Evolutionary conservation across 1,140 invertebrate genomes (phyloP), one percentile per base, ranked within the genome.

Genomic region (Littorina saxatilis): DNA sequence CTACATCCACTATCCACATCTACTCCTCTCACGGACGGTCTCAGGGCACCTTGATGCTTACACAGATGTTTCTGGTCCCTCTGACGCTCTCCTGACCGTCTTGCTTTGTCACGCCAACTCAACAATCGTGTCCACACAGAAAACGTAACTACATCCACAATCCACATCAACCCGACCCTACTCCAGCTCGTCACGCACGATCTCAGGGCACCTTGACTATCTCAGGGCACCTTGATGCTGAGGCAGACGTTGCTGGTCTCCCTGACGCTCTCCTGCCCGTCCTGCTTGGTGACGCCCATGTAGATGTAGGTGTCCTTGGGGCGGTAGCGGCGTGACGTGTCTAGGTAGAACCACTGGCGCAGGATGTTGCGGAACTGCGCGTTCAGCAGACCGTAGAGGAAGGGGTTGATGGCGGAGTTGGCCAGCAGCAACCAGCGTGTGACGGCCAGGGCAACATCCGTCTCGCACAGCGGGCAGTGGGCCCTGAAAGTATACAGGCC

Each of bases 341-440:
- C 47, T 20, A 84, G 72, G 47, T 43, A 58, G 17, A 74, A 76
- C 66, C 68, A 63, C 73, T 82, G 70, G 17, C 40, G 32, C 23
- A 63, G 55, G 55, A 78, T 63, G 76, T 78, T 78, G 76, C 58
- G 76, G 76, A 78, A 78, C 76, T 78, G 63, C 43, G 76, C 84
- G 78, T 87, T 88, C 15, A 88, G 84, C 17, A 90, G 58, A n/a
- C 87, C 87, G 80, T 90, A 90, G 13, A 90, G 75, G 78, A 90
- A 90, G 0, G 89, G 89, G 72, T 90, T 90, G 20, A 90, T 81
- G 4, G 84, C 84, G 0, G 89, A 84, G 76, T 87, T 88, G 43
- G 81, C 63, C 7, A 86, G 82, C 20, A 86, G 55, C 23, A 90
- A 72, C 83, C 88, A 88, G 47, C 84, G 85, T 0, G 82, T 55